A percentile compares a stretch with the other conserved stretches of the same genome.
phyloP scores from a whole-genome alignment of 1,140 invertebrate species.

The Limonius californicus region DNA sequence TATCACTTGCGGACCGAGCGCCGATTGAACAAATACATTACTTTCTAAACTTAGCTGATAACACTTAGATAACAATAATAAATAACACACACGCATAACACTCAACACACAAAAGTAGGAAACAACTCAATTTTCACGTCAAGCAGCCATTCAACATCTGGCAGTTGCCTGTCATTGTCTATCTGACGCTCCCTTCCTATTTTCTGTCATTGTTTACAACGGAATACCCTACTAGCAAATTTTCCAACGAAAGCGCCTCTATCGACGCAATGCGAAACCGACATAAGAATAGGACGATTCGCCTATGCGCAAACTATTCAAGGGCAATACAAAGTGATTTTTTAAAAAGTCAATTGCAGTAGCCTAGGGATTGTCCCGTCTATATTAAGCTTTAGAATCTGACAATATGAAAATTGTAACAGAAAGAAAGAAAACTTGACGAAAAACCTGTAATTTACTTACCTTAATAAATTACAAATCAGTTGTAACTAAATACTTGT shows the following conservation, averaged over 20 bases:
- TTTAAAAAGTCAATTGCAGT: no score
- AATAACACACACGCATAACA: conserved; percentile 4
- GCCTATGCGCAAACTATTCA: no score
- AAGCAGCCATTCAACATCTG: conserved; percentile 11
- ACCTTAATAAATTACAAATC: no score
- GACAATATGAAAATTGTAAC: no score
- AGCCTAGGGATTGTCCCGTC: no score
- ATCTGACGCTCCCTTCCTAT: not conserved
- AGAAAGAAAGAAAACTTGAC: no score
- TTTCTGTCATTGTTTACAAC: not conserved
- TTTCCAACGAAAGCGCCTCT: not conserved
- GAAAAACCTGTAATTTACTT: no score
- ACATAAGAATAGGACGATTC: no score
- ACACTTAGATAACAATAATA: not conserved
- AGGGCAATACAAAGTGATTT: no score
- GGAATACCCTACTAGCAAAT: not conserved
- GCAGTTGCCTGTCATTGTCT: not conserved
- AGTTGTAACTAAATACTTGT: no score
- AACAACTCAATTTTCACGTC: conserved; percentile 7
- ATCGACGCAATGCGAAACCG: no score
- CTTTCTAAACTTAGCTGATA: not conserved
- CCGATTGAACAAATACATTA: conserved; percentile 10
- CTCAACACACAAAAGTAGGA: not conserved
- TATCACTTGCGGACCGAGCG: not conserved
- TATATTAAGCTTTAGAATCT: no score